These are phyloP conservation scores for Chaenogobius annularis DNA, from an alignment of 2,113 vertebrate species.

Conservation along the genomic window DNA sequence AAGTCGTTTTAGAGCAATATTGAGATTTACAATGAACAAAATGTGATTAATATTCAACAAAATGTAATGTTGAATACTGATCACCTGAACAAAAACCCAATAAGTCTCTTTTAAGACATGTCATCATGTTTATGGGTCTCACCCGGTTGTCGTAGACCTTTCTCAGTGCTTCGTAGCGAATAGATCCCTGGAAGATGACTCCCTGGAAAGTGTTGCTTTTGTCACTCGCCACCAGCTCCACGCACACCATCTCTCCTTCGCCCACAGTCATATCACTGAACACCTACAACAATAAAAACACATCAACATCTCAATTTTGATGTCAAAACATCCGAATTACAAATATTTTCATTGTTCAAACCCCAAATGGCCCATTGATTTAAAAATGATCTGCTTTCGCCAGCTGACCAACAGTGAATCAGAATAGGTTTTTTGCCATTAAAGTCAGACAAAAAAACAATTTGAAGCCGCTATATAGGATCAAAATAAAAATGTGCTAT, in stretches of 20 bases:
- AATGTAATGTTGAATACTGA: no score
- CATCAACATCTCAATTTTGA: background rate
- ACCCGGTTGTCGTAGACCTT: conserved; percentile 99
- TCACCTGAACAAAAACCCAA: no score
- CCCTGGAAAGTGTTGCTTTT: conserved; percentile 95
- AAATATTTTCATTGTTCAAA: background rate
- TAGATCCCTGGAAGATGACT: conserved; percentile 98
- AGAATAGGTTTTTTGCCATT: no score
- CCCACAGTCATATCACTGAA: conserved; percentile 97
- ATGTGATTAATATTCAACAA: no score
- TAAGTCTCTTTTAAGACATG: background rate
- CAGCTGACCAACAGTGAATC: background rate
- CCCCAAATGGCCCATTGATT: background rate
- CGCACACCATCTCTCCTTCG: conserved; percentile 98
- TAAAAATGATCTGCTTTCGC: background rate
- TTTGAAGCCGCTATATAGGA: no score
- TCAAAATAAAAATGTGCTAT: no score
- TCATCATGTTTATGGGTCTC: conserved; percentile 42
- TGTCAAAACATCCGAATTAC: background rate
- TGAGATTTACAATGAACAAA: no score
- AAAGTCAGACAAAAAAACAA: no score
- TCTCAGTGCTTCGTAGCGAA: conserved; percentile 96
- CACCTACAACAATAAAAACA: conserved; percentile 75
- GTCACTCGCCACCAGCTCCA: conserved; percentile 97
- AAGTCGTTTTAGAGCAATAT: no score